Base-by-base conservation (phyloP, 2,888 invertebrate species). In the Phengaris alcon region DNA sequence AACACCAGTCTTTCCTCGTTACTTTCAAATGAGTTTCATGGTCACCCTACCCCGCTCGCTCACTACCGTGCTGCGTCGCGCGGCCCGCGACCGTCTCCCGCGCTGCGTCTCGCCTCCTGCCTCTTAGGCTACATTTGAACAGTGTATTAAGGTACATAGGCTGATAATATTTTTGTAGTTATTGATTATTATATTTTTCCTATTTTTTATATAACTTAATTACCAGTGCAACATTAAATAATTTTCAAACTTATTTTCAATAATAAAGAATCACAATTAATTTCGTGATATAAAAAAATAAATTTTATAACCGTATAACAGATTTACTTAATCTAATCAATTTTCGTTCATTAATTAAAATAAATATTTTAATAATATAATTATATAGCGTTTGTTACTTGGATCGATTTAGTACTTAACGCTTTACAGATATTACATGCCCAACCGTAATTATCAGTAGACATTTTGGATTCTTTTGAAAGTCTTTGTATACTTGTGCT, bases 401-500 rank as follows among this genome's bases (percentile, higher is more conserved):
- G 35, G 22, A 44, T 35, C 48, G 35, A 70, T 22, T 54, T 55
- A 48, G 8, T 52, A n/a, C n/a, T n/a, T n/a, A n/a, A n/a, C n/a
- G n/a, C n/a, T n/a, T n/a, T n/a, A n/a, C n/a, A n/a, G 76, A 75
- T 73, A 77, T 75, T 75, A 77, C 76, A 77, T 74, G 10, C 75
- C 70, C 44, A 75, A 75, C 35, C 48, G 75, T 8, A 73, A 68
- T 52, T 68, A 73, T 54, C 35, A 75, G 59, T 82, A 85, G 77
- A 85, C 77, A 9, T 74, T 90, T 46, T 77, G 80, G 75, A 81
- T 79, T 59, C 89, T 87, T 68, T 8, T 90, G 0, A 90, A 86
- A 79, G 93, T 93, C 80, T 88, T 93, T 79, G 78, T 89, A 12
- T 87, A 83, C 74, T 77, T 93, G 6, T 93, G 93, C 79, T 80